These are phyloP conservation scores for Pyrochroa serraticornis DNA, from an alignment of 2,888 invertebrate species.

Conservation along the genomic window DNA sequence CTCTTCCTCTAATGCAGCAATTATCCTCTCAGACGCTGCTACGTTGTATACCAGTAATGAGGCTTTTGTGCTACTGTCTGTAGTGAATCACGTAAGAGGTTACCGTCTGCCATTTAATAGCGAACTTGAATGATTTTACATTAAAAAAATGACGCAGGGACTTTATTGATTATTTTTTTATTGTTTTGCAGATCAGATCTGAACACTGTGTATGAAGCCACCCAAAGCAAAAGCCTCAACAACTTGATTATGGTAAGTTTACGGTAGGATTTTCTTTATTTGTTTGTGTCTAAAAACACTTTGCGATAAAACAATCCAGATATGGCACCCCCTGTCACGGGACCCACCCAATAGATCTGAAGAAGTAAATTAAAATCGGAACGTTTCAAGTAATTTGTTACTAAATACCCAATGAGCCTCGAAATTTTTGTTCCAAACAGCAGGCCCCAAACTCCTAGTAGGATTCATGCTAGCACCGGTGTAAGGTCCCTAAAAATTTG, in stretches of 20 bases:
- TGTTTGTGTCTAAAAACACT: slow-evolving; percentile 33
- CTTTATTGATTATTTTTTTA: slow-evolving; percentile 19
- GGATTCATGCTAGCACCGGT: slow-evolving; percentile 75
- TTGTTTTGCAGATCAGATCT: slow-evolving; percentile 59
- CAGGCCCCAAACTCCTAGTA: slow-evolving; percentile 72
- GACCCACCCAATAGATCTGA: slow-evolving; percentile 54
- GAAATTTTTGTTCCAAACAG: slow-evolving; percentile 71
- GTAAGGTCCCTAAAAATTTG: slow-evolving; percentile 57
- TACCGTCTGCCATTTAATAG: slow-evolving; percentile 8
- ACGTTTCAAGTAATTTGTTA: not conserved
- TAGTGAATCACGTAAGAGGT: slow-evolving; percentile 21
- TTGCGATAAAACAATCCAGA: slow-evolving; percentile 45
- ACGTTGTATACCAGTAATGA: slow-evolving; percentile 25
- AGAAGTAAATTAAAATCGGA: slow-evolving; percentile 27
- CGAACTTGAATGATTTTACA: slow-evolving; percentile 1
- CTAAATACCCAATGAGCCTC: slow-evolving; percentile 68
- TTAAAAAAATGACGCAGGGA: slow-evolving; percentile 1
- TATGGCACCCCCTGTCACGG: slow-evolving; percentile 45
- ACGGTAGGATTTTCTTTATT: not conserved
- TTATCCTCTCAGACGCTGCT: slow-evolving; percentile 31
- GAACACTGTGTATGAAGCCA: slow-evolving; percentile 57
- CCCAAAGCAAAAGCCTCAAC: slow-evolving; percentile 61
- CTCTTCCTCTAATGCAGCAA: slow-evolving; percentile 25
- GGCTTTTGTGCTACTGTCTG: slow-evolving; percentile 28
- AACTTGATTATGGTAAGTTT: slow-evolving; percentile 61